Percentiles rank a stretch among this genome's conserved stretches.
Conservation (phyloP, 1,140 invertebrate genomes). For the Drosophila eugracilis region DNA sequence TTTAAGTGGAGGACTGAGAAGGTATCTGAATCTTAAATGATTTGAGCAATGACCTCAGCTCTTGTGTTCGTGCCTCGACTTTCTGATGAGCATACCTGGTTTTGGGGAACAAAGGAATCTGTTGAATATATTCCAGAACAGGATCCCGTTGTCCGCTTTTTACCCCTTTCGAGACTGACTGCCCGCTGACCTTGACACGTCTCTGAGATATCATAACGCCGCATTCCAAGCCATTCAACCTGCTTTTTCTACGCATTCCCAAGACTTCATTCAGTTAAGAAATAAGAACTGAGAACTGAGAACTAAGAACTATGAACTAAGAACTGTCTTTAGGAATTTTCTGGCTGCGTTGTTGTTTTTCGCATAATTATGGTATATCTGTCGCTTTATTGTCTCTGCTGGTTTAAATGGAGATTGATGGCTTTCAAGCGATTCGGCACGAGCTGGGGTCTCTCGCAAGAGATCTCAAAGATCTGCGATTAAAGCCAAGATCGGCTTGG, state of each 20-base stretch:
- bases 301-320: not conserved
- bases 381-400: conserved; percentile 25
- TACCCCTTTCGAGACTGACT: not conserved
- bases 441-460: conserved; percentile 3
- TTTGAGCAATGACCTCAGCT: conserved; percentile 66
- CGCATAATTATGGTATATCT: conserved; percentile 39
- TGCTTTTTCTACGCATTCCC: conserved; percentile 4
- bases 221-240: conserved; percentile 4
- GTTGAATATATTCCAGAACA: conserved; percentile 12
- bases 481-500: conserved; percentile 5
- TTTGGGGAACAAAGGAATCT: conserved; percentile 11
- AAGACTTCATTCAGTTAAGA: conserved; percentile 5
- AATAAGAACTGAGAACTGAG: not conserved
- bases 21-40: conserved; percentile 17
- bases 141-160: conserved; percentile 33
- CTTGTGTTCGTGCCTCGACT: conserved; percentile 22
- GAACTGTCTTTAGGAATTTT: conserved; percentile 3
- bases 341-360: not conserved
- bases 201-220: not conserved
- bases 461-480: conserved; percentile 22
- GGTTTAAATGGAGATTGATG: conserved; percentile 42
- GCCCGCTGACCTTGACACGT: conserved; percentile 15
- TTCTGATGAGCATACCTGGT: conserved; percentile 4
- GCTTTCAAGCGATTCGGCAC: conserved; percentile 19
- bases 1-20: conserved; percentile 3